Base-by-base conservation (phyloP, 2,888 invertebrate genomes). In the Drepana falcataria region DNA sequence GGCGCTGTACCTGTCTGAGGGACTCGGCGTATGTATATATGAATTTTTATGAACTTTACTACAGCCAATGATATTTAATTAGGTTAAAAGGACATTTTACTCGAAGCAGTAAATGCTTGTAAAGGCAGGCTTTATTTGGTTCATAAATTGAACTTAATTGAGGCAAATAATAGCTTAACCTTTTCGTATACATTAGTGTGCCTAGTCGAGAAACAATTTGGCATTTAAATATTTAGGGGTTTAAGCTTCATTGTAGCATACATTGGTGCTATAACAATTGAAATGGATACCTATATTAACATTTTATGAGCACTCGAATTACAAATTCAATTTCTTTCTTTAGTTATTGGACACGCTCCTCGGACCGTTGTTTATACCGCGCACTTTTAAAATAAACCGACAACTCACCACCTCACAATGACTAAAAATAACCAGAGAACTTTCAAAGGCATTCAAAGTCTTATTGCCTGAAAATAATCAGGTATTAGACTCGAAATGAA, bases 281-380 rank as follows among this genome's bases (percentile, higher is more conserved):
- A 77, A 77, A 75, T 68, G 69, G 72, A 74, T 68, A 71, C 68
- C 66, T 67, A 68, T 71, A 74, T 73, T 73, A 80, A 79, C 79
- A 79, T 61, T 75, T 75, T 73, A 75, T 68, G 75, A 75, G 59
- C 63, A 58, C 59, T 67, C 79, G 67, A 68, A 75, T 84, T 83
- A 73, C 83, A 76, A 79, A 80, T 83, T 81, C 81, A 83, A 83
- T 83, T 84, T 77, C 76, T 77, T 79, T 67, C 74, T 74, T 67
- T 73, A 76, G 65, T 66, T 62, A 69, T 58, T 59, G 65, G 69
- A 67, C 64, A 69, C 65, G 70, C 66, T 67, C 66, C 65, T 69
- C 55, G 55, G 64, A 65, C 67, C 64, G 61, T 69, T 72, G 71
- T 76, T 75, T 75, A 77, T 69, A 73, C 69, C 69, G 51, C 69